These are phyloP conservation scores for Ailuropoda melanoleuca DNA, from an alignment of 2,113 vertebrate species.

Conservation along the genomic window DNA sequence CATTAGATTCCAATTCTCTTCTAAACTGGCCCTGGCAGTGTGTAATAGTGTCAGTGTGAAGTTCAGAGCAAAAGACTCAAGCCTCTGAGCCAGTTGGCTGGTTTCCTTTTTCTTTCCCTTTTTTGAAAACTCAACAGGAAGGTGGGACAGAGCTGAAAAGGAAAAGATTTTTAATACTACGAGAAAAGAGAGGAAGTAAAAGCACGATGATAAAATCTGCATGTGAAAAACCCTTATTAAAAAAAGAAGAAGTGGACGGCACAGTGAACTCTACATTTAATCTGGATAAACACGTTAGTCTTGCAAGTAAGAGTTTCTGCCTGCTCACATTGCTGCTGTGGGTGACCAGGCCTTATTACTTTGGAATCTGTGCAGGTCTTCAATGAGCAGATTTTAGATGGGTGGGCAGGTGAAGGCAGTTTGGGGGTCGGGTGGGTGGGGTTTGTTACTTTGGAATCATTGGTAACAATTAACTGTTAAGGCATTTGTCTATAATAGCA, in stretches of 20 bases:
- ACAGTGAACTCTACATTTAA: neutral
- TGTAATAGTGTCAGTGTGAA: slow-evolving; percentile 34
- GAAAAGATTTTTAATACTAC: slow-evolving; percentile 25
- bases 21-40: neutral
- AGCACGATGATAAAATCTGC: slow-evolving; percentile 15
- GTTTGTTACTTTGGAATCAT: neutral
- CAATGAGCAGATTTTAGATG: neutral
- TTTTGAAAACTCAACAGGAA: neutral
- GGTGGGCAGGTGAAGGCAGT: neutral
- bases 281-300: neutral
- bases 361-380: neutral
- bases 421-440: neutral
- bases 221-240: neutral
- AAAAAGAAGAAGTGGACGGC: slow-evolving; percentile 28
- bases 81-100: neutral
- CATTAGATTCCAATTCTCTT: slow-evolving; percentile 52
- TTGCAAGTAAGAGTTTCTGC: neutral
- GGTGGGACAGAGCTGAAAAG: slow-evolving; percentile 22
- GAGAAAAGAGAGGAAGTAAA: slow-evolving; percentile 42
- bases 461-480: neutral
- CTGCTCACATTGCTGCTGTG: neutral
- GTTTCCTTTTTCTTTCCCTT: neutral
- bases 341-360: neutral
- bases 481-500: neutral
- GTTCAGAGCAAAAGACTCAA: slow-evolving; percentile 16